Base-by-base conservation (phyloP, 2,888 invertebrate species). In the Adelphocoris suturalis region DNA sequence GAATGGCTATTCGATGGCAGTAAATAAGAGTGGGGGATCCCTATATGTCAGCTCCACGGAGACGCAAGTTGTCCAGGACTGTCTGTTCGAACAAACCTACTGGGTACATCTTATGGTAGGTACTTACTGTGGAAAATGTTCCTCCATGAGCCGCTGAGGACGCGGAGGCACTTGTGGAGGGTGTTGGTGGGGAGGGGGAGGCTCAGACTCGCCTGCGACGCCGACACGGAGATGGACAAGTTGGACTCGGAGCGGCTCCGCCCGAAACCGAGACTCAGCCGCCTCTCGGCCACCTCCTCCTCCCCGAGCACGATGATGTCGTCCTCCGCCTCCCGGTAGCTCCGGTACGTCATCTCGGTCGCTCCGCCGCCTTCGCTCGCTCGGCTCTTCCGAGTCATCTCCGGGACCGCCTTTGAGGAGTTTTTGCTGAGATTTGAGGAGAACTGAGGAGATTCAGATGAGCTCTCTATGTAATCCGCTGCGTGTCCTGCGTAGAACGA, bases 61-160 rank as follows among this genome's bases (percentile, higher is more conserved):
- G n/a, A n/a, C n/a, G n/a, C n/a, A n/a, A n/a, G n/a, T n/a, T n/a
- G n/a, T n/a, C n/a, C n/a, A n/a, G n/a, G n/a, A n/a, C n/a, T n/a
- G n/a, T n/a, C n/a, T n/a, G n/a, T n/a, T n/a, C n/a, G n/a, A n/a
- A n/a, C n/a, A n/a, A n/a, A n/a, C n/a, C n/a, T n/a, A n/a, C n/a
- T n/a, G n/a, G n/a, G n/a, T n/a, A n/a, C n/a, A n/a, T n/a, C n/a
- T n/a, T n/a, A n/a, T n/a, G 16, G 68, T 23, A 11, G 57, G n/a
- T 68, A 96, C 96, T 96, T 95, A 96, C 96, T 95, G 94, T 96
- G 95, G 93, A 96, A 94, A 92, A 96, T 95, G 94, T 96, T 97
- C 94, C 95, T 96, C 96, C 96, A 96, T 94, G 96, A 96, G 92
- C 96, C 96, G 93, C 96, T 96, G 92, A 96, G 95, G 91, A 95